Conservation (phyloP, 2,113 vertebrate genomes). For the Hiodon tergisus region DNA sequence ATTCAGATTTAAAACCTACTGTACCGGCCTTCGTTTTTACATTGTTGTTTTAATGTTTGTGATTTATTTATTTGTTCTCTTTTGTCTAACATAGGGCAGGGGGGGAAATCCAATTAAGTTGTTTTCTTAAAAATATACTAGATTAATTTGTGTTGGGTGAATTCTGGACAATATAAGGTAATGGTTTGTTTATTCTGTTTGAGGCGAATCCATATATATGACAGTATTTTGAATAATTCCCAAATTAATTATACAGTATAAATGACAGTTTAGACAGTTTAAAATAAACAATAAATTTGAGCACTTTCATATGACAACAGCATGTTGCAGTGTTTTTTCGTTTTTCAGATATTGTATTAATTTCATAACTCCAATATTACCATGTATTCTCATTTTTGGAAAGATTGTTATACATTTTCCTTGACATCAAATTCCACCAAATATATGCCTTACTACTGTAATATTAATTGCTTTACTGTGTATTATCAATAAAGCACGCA, state of each 20-base stretch:
- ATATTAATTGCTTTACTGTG: no score
- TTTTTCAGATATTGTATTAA: slow-evolving; percentile 65
- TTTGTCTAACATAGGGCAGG: slow-evolving; percentile 4
- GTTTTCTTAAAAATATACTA: not conserved
- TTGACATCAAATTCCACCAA: slow-evolving; percentile 97
- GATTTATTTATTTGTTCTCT: not conserved
- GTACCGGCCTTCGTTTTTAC: no score
- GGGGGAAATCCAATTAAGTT: not conserved
- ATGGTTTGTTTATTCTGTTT: slow-evolving; percentile 10
- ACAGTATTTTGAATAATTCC: slow-evolving; percentile 14
- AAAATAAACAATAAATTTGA: slow-evolving; percentile 51
- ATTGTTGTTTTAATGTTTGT: no score
- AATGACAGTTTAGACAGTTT: not conserved
- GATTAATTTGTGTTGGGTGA: no score
- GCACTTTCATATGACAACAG: slow-evolving; percentile 59
- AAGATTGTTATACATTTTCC: slow-evolving; percentile 79
- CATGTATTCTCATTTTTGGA: slow-evolving; percentile 77
- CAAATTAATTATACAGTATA: slow-evolving; percentile 16
- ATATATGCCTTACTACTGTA: slow-evolving; percentile 98
- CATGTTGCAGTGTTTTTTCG: slow-evolving; percentile 66
- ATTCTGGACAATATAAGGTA: not conserved
- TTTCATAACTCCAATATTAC: slow-evolving; percentile 48
- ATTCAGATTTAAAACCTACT: no score
- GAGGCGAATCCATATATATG: slow-evolving; percentile 11
- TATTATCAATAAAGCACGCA: slow-evolving; percentile 89